Percentiles rank a stretch among this genome's conserved stretches.
Conservation (phyloP, 2,797 vertebrate genomes). For the Alectoris magna region DNA sequence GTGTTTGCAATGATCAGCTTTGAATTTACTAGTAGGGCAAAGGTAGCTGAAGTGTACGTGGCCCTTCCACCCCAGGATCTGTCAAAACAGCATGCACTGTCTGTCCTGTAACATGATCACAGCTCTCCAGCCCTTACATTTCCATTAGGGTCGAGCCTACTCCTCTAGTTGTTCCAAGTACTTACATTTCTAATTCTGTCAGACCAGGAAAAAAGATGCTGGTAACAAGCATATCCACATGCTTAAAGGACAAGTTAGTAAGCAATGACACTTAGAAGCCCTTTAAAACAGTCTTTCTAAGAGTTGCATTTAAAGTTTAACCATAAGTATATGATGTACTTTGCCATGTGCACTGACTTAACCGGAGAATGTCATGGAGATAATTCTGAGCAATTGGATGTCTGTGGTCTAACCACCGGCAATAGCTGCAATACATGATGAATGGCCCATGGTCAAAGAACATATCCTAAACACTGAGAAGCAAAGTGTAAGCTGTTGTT, state of each 20-base stretch:
- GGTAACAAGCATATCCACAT: not conserved
- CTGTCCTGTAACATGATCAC: constrained; percentile 11
- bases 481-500: constrained; percentile 25
- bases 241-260: not conserved
- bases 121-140: not conserved
- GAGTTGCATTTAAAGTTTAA: not conserved
- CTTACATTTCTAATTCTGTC: constrained; percentile 33
- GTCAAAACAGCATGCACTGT: not conserved
- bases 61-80: not conserved
- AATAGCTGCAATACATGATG: constrained; percentile 43
- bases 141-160: constrained; percentile 4
- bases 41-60: not conserved
- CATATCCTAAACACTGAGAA: constrained; percentile 42
- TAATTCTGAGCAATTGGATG: constrained; percentile 67
- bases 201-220: not conserved
- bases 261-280: not conserved
- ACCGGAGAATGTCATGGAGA: constrained; percentile 54
- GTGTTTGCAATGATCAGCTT: not conserved
- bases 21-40: not conserved
- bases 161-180: not conserved
- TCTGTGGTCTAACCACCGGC: constrained; percentile 72
- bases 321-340: constrained; percentile 45
- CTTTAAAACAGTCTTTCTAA: not conserved
- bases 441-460: constrained; percentile 66
- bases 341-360: constrained; percentile 58